Percentiles rank a stretch among this genome's conserved stretches.
These are phyloP conservation scores for Herpailurus yagouaroundi DNA, from an alignment of 2,113 vertebrate genomes.

Conservation along the genomic window DNA sequence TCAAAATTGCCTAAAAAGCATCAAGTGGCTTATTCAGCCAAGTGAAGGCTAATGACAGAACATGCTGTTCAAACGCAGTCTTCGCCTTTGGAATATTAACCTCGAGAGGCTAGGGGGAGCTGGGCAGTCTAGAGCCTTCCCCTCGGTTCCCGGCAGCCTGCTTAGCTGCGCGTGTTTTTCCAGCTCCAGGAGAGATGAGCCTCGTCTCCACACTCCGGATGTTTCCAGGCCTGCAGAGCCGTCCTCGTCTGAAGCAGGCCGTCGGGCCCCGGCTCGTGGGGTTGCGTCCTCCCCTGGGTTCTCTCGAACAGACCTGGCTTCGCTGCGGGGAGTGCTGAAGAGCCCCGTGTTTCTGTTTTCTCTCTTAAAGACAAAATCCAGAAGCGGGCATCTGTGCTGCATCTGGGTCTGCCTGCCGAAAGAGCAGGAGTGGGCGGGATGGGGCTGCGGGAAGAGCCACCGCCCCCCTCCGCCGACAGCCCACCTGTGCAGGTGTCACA, in stretches of 20 bases:
- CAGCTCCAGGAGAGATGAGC: slow-evolving; percentile 65
- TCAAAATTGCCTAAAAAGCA: slow-evolving; percentile 59
- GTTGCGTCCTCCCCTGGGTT: not conserved
- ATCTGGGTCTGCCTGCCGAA: slow-evolving; percentile 79
- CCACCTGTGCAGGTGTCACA: slow-evolving; percentile 84
- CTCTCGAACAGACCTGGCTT: slow-evolving; percentile 61
- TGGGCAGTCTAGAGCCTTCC: slow-evolving; percentile 59
- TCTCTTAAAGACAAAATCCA: not conserved
- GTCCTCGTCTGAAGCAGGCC: slow-evolving; percentile 54
- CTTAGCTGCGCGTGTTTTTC: slow-evolving; percentile 73
- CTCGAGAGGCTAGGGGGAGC: not conserved
- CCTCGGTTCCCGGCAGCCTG: slow-evolving; percentile 50
- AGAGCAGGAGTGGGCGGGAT: slow-evolving; percentile 66
- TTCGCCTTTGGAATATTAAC: slow-evolving; percentile 20
- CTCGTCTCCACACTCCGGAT: slow-evolving; percentile 70
- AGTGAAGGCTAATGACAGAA: not conserved
- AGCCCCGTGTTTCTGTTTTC: slow-evolving; percentile 41
- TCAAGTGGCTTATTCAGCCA: slow-evolving; percentile 30
- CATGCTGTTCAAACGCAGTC: not conserved
- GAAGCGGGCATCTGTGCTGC: slow-evolving; percentile 81
- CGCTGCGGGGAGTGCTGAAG: slow-evolving; percentile 57
- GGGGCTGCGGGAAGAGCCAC: slow-evolving; percentile 77
- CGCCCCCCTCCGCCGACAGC: slow-evolving; percentile 77
- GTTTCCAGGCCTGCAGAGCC: slow-evolving; percentile 74
- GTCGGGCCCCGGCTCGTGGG: slow-evolving; percentile 67